Evolutionary conservation across 2,797 vertebrate species (phyloP), one percentile per base, ranked within the genome.

Genomic region (Graptemys geographica): DNA sequence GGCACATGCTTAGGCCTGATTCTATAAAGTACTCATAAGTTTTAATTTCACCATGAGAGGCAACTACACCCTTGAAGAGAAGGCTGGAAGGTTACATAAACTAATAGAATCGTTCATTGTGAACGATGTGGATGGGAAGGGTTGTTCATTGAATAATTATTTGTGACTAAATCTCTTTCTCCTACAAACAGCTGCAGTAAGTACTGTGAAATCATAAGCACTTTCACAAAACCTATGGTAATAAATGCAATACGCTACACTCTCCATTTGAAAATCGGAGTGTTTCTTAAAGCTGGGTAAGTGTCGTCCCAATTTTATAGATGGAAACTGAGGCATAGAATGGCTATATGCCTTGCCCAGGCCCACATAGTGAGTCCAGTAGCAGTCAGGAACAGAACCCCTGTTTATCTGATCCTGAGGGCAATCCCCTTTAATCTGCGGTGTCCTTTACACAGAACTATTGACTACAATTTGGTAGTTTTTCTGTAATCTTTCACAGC

Each of bases 21-120:
- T 2, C 3, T 65, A n/a, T 33, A 25, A 80, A 33, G 5, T 28
- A 2, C 16, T 83, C 0, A 88, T 1, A 47, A 19, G 12, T 5
- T 72, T 80, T 41, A 2, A 9, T 31, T 90, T 80, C 87, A 81
- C 10, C 82, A 12, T 57, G 88, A 33, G 76, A 11, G 4, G 1
- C 12, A 1, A 4, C 10, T 11, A 65, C 1, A 41, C 72, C 8
- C 7, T 28, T 82, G 83, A 51, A 79, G 33, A 83, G 51, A 74
- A 44, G 88, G 5, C 5, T 16, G 15, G 74, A 84, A 28, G 6
- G 1, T 55, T 74, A 52, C 4, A 8, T 13, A 47, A 74, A 33
- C 15, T 21, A 51, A 72, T 53, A 18, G 56, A 47, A 86, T 27
- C 41, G 78, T 3, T 13, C 3, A 18, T n/a, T 87, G 8, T 65